Percentiles rank a stretch among this genome's conserved stretches.
Conservation (phyloP, 2,888 invertebrate genomes). For the Phoenoteleia sp. region DNA sequence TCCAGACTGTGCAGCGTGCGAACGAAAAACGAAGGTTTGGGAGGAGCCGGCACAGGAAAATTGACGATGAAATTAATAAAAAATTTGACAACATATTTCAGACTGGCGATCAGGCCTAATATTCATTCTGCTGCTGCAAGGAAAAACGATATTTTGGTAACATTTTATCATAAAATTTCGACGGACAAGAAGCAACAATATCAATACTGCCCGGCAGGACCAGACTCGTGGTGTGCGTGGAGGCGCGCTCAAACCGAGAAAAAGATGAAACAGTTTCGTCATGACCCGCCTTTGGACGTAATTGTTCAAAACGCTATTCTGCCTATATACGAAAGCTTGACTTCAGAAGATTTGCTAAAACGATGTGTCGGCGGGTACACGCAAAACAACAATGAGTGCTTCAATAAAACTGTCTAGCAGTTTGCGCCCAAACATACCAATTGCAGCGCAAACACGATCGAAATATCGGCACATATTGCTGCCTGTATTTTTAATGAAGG, state of each 20-base stretch:
- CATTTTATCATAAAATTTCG: constrained; percentile 64
- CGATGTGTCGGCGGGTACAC: too few species aligned
- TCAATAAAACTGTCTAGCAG: too few species aligned
- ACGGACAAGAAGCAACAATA: constrained; percentile 72
- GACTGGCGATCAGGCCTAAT: constrained; percentile 73
- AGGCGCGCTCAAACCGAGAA: constrained; percentile 33
- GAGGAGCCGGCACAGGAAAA: constrained; percentile 1
- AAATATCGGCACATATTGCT: too few species aligned
- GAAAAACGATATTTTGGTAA: constrained; percentile 63
- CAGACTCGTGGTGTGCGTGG: constrained; percentile 62
- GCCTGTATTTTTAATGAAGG: too few species aligned
- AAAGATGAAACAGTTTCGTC: too few species aligned
- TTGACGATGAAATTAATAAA: constrained; percentile 70
- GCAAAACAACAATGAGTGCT: too few species aligned
- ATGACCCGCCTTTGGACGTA: too few species aligned
- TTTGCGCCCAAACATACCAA: too few species aligned
- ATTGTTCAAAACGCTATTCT: too few species aligned
- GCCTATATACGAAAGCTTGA: too few species aligned
- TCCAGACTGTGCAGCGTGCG: constrained; percentile 19
- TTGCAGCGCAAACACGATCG: too few species aligned
- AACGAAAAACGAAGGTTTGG: constrained; percentile 11
- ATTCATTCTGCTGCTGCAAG: constrained; percentile 33
- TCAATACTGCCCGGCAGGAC: constrained; percentile 68
- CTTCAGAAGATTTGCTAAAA: too few species aligned
- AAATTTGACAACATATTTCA: constrained; percentile 74